Evolutionary conservation across 2,113 vertebrate species (phyloP).

Genomic region (Melanocharis versteri): DNA sequence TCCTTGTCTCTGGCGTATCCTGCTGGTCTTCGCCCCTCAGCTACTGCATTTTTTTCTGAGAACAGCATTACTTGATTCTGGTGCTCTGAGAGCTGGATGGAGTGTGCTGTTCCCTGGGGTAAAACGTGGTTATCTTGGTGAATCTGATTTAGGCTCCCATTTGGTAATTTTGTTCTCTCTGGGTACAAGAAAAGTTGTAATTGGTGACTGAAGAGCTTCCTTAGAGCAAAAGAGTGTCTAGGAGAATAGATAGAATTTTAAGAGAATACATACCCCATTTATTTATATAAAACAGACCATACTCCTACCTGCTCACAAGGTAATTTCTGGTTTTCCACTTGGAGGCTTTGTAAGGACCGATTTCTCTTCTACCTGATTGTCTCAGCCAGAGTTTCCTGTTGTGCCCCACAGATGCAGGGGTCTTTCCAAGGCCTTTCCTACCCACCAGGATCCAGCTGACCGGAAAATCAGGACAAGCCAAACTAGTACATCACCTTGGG

Average conservation of each 20-base stretch:
- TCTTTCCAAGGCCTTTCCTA: neutral
- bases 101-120: neutral
- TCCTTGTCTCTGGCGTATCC: neutral
- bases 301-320: neutral
- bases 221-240: neutral
- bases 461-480: neutral
- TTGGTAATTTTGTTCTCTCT: neutral
- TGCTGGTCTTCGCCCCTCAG: neutral
- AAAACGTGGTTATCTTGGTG: neutral
- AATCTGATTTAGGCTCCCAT: neutral
- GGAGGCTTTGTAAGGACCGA: neutral
- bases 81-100: neutral
- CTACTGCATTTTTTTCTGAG: neutral
- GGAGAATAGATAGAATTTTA: neutral
- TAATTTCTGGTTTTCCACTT: neutral
- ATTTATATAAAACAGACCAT: neutral
- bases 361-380: neutral
- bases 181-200: neutral
- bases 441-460: neutral
- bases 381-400: neutral
- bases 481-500: too few relatives aligned
- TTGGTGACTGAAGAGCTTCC: slow-evolving; percentile 26
- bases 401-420: neutral
- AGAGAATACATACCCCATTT: neutral
- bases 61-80: neutral